phyloP scores from a whole-genome alignment of 2,888 invertebrate genomes.

The Eugnorisma glareosa region DNA sequence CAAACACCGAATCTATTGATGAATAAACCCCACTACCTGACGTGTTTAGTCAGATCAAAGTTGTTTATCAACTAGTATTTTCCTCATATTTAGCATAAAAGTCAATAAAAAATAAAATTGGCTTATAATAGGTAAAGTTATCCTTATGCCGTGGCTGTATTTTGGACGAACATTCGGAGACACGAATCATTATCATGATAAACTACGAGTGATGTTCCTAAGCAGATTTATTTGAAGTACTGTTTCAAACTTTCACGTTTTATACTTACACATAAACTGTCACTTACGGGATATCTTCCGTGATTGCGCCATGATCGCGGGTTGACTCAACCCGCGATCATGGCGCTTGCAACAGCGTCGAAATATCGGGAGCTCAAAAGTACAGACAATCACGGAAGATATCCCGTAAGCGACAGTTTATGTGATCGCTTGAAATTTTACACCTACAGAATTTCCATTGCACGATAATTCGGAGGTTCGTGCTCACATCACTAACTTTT shows the following conservation, averaged over 20 bases:
- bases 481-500: too few species aligned
- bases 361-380: too few species aligned
- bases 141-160: conserved; percentile 4
- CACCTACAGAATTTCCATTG: neutral
- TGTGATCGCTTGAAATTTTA: too few species aligned
- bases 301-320: too few species aligned
- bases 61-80: conserved; percentile 19
- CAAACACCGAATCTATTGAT: neutral
- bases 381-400: too few species aligned
- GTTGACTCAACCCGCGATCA: too few species aligned
- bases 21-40: neutral
- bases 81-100: conserved; percentile 4
- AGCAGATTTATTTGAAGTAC: too few species aligned
- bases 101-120: conserved; percentile 12
- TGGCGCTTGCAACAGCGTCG: too few species aligned
- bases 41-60: neutral
- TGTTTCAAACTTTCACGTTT: too few species aligned
- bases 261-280: too few species aligned
- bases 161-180: conserved; percentile 7
- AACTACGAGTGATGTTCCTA: neutral
- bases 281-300: too few species aligned
- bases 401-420: too few species aligned
- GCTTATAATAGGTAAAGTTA: neutral
- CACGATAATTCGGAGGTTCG: neutral
- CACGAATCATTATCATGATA: neutral